Evolutionary conservation across 1,140 invertebrate species (phyloP), one percentile per base, ranked within the genome.

Genomic region (Medauroidea extradentata): DNA sequence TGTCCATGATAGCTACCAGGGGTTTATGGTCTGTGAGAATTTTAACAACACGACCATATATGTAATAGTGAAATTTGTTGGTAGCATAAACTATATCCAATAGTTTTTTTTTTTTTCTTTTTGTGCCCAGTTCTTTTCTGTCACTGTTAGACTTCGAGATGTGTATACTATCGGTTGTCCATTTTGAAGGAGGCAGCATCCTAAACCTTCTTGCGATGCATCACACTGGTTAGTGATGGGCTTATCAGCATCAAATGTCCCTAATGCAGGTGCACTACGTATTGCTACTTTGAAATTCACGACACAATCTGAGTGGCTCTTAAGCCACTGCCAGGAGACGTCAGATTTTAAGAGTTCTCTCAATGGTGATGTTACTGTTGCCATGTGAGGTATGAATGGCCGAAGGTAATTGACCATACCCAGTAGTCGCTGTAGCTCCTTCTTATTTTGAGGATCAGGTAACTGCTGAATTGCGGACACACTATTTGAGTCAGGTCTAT

Each of bases 11-110:
- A 29, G 57, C 16, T 27, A 60, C 66, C 13, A 77, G 51, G 14
- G 72, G 70, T 44, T 72, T 68, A 52, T 73, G 70, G 57, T 76
- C 71, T 0, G 69, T 75, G 16, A 69, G 42, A 7, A 74, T 54
- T n/a, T 53, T 60, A 19, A 71, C 57, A 39, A 58, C 60, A 16
- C 61, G 57, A 7, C 71, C 73, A 67, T 75, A 73, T 13, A 78
- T 60, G 61, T 71, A 78, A 34, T 72, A 59, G 63, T 70, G 67
- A 69, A 75, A 79, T 61, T 70, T 71, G 53, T 71, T 61, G 60
- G 42, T 65, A 21, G 62, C 67, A 68, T 65, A 58, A 57, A 29
- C 21, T n/a, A 56, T 49, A n/a, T 5, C 38, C 23, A 48, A 25
- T 25, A 58, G 19, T 25, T 58, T 39, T 58, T 58, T 25, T 58